phyloP scores from a whole-genome alignment of 2,113 vertebrate species.

The Sinocyclocheilus maitianheensis region DNA sequence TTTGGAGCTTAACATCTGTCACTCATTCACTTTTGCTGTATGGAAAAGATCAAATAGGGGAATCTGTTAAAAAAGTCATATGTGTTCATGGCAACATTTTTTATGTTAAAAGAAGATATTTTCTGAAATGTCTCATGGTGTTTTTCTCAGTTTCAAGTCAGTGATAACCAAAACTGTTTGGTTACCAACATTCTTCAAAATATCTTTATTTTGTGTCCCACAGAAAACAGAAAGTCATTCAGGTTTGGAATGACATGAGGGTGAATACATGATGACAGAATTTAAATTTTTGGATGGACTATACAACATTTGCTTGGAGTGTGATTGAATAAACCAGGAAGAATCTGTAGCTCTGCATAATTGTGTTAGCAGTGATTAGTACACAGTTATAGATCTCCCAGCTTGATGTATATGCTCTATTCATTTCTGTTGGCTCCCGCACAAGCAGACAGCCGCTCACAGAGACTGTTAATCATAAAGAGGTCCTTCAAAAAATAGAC shows the following conservation, averaged over 20 bases:
- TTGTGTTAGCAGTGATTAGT: slow-evolving; percentile 75
- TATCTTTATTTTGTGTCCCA: background rate
- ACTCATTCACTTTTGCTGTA: too few relatives aligned
- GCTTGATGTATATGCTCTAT: slow-evolving; percentile 76
- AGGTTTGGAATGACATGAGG: too few relatives aligned
- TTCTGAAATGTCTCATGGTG: background rate
- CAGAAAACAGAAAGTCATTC: background rate
- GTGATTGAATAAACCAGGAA: slow-evolving; percentile 68
- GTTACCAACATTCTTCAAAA: background rate
- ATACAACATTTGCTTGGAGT: slow-evolving; percentile 54
- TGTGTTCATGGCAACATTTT: background rate
- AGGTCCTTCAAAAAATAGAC: slow-evolving; percentile 57
- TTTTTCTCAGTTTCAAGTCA: background rate
- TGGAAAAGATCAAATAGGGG: background rate
- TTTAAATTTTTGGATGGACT: background rate
- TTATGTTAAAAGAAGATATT: background rate
- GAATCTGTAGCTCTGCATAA: slow-evolving; percentile 69
- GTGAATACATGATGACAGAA: background rate
- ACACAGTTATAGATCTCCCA: slow-evolving; percentile 63
- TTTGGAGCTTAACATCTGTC: too few relatives aligned
- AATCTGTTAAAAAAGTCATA: background rate
- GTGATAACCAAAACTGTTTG: background rate
- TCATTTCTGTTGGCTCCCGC: slow-evolving; percentile 71
- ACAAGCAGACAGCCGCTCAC: slow-evolving; percentile 66
- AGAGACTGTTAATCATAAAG: slow-evolving; percentile 73